These are phyloP conservation scores for Syritta pipiens DNA, from an alignment of 2,888 invertebrate species.

Conservation along the genomic window DNA sequence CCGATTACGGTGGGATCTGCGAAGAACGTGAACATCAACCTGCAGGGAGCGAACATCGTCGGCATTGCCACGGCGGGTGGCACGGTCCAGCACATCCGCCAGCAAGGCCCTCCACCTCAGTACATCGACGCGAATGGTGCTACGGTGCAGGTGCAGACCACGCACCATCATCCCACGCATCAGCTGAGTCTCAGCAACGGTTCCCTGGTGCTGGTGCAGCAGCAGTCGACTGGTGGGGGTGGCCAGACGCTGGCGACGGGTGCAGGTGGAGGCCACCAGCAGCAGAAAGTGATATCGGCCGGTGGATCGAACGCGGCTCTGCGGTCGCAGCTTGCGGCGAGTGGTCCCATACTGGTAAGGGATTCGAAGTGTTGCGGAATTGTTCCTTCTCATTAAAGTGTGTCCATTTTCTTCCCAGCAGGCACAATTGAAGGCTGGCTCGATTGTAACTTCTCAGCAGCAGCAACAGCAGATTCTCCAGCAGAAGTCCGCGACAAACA, in stretches of 20 bases:
- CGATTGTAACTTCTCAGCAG: slow-evolving; percentile 74
- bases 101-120: slow-evolving; percentile 71
- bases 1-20: slow-evolving; percentile 54
- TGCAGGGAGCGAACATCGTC: slow-evolving; percentile 73
- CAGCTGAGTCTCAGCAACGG: slow-evolving; percentile 78
- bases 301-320: slow-evolving; percentile 78
- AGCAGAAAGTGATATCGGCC: slow-evolving; percentile 72
- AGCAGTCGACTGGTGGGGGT: slow-evolving; percentile 71
- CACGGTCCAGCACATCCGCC: slow-evolving; percentile 75
- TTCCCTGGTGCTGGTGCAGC: slow-evolving; percentile 77
- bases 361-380: neutral
- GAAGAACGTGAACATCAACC: slow-evolving; percentile 73
- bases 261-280: slow-evolving; percentile 75
- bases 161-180: slow-evolving; percentile 73
- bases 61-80: slow-evolving; percentile 74
- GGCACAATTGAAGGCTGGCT: slow-evolving; percentile 83
- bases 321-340: slow-evolving; percentile 77
- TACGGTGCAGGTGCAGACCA: slow-evolving; percentile 73
- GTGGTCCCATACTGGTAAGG: slow-evolving; percentile 86
- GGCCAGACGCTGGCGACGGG: slow-evolving; percentile 73
- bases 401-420: slow-evolving; percentile 80
- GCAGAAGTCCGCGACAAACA: slow-evolving; percentile 70
- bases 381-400: slow-evolving; percentile 41
- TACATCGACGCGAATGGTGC: slow-evolving; percentile 74
- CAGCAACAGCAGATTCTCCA: slow-evolving; percentile 75